Evolutionary conservation across 2,888 invertebrate species (phyloP).

Genomic region (Scaptomyza flava): DNA sequence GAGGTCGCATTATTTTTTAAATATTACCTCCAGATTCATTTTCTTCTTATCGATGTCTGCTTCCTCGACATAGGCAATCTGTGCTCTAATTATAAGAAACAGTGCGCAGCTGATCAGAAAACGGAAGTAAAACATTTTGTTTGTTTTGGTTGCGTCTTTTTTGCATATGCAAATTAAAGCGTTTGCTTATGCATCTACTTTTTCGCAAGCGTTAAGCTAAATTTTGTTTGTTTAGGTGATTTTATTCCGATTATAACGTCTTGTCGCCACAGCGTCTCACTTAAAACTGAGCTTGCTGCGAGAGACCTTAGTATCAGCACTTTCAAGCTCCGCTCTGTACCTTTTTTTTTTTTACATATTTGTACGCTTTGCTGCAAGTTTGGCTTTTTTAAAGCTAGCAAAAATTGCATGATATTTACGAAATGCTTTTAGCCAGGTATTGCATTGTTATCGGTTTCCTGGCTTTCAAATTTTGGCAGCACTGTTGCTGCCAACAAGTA

Average conservation of each 20-base stretch:
- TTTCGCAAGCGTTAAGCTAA: background rate
- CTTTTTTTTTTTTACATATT: background rate
- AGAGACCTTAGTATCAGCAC: slow-evolving; percentile 12
- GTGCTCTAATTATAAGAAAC: slow-evolving; percentile 44
- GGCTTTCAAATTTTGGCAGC: background rate
- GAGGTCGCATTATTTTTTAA: slow-evolving; percentile 1
- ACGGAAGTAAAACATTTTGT: slow-evolving; percentile 41
- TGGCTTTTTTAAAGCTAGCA: background rate
- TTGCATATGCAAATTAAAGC: slow-evolving; percentile 33
- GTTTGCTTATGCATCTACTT: background rate
- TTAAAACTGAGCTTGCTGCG: slow-evolving; percentile 24
- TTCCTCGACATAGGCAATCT: slow-evolving; percentile 76
- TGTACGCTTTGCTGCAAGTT: background rate
- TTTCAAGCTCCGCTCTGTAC: slow-evolving; percentile 11
- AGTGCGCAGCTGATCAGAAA: slow-evolving; percentile 30
- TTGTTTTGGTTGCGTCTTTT: background rate
- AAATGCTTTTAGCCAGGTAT: background rate
- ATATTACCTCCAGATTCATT: slow-evolving; percentile 78
- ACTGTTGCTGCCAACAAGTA: background rate
- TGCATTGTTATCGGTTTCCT: background rate
- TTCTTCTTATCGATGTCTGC: slow-evolving; percentile 73
- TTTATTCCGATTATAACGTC: background rate
- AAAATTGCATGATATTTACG: background rate
- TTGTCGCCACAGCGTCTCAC: slow-evolving; percentile 10
- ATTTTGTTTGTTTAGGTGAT: background rate